Conservation (phyloP, 2,888 invertebrate genomes). For the Hydroisotoma schaefferi region DNA sequence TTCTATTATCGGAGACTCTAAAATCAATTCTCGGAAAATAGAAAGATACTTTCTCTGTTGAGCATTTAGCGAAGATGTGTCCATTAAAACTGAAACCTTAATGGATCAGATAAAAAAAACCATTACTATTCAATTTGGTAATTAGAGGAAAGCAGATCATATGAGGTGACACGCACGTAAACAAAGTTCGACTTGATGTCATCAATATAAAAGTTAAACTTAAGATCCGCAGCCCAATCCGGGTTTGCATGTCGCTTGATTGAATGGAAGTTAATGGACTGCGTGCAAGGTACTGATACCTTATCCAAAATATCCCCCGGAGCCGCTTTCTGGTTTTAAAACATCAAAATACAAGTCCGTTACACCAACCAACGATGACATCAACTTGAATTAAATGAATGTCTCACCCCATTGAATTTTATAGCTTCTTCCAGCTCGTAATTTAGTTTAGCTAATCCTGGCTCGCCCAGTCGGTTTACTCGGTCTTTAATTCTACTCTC, state of each 20-base stretch:
- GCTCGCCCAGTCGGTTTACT: conserved; percentile 61
- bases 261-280: conserved; percentile 52
- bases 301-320: conserved; percentile 67
- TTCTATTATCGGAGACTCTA: conserved; percentile 67
- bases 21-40: conserved; percentile 68
- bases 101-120: conserved; percentile 1
- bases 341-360: neutral
- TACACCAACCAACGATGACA: neutral
- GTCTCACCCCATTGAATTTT: conserved; percentile 65
- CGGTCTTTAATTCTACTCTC: conserved; percentile 67
- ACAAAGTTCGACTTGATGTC: conserved; percentile 78
- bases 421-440: conserved; percentile 65
- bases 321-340: conserved; percentile 60
- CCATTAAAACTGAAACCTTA: conserved; percentile 69
- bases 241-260: conserved; percentile 40
- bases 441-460: conserved; percentile 65
- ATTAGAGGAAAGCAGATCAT: neutral
- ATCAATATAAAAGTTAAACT: conserved; percentile 57
- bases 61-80: conserved; percentile 62
- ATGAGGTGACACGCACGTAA: conserved; percentile 61
- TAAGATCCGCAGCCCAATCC: conserved; percentile 38
- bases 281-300: conserved; percentile 71
- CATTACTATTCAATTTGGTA: too few relatives aligned
- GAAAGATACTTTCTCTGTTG: conserved; percentile 69
- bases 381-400: too few relatives aligned